Evolutionary conservation across 2,113 vertebrate genomes (phyloP).

Genomic region (Pluvianellus socialis): DNA sequence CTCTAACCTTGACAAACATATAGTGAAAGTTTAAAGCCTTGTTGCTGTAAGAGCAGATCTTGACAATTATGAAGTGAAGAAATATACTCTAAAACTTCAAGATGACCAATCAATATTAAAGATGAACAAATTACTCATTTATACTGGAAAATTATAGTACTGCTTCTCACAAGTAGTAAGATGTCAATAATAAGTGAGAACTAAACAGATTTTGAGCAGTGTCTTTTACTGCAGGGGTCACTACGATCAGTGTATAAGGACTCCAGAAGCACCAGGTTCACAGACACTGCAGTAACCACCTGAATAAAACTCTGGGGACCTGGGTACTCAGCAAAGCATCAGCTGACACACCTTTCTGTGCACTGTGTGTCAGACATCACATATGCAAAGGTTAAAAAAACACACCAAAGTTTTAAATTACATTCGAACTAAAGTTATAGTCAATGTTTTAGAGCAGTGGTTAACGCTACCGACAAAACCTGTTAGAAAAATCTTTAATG

Average conservation of each 20-base stretch:
- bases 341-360: not conserved
- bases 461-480: not conserved
- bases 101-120: not conserved
- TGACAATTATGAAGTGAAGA: not conserved
- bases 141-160: not conserved
- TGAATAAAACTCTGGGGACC: not conserved
- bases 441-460: not conserved
- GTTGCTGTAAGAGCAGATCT: not conserved
- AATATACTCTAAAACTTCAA: conserved; percentile 16
- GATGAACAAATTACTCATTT: conserved; percentile 28
- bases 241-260: not conserved
- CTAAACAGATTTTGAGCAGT: not conserved
- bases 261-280: not conserved
- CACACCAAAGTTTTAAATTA: not conserved
- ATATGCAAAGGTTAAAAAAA: not conserved
- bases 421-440: not conserved
- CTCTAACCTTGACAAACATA: conserved; percentile 81
- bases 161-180: not conserved
- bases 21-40: conserved; percentile 15
- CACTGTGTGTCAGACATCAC: not conserved
- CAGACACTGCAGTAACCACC: not conserved
- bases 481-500: not conserved
- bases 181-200: not conserved
- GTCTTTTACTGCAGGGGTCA: not conserved
- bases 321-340: not conserved